Evolutionary conservation across 2,888 invertebrate species (phyloP), one percentile per base, ranked within the genome.

Genomic region (Adelognathus sp.): DNA sequence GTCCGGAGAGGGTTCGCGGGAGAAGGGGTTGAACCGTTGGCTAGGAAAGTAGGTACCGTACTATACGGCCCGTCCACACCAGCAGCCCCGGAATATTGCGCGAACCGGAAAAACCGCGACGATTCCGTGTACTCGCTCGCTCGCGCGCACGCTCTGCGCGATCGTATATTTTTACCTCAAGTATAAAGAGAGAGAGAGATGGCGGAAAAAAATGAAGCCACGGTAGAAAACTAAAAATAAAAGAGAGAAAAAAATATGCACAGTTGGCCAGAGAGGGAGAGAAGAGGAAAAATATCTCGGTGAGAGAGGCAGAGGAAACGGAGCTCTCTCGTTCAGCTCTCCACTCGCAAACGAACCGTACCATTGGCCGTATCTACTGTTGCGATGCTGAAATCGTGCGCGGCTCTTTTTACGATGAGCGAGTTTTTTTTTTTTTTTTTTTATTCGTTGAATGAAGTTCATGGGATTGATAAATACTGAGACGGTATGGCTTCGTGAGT

Each of bases 161-260:
- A 75, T 79, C 75, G 79, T 75, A 75, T 75, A 75, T 75, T 79
- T 79, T 79, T 79, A 72, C 63, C 67, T 72, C 64, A 69, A 71
- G 54, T 60, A 74, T 56, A 61, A 79, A 69, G 66, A 67, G 27
- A 61, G 29, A 54, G 60, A 73, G 61, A 64, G 14, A 52, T 21
- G 41, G 29, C 33, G 9, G 18, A 41, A 67, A 76, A 46, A 61
- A 56, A 60, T 63, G 46, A 54, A 82, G 79, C n/a, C n/a, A n/a
- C n/a, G n/a, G n/a, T n/a, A n/a, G n/a, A n/a, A n/a, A n/a, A n/a
- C n/a, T n/a, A 87, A 83, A 84, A 85, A 64, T 92, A 89, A 86
- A 88, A 91, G 88, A 86, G 84, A 86, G 64, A 91, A 91, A 80
- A 89, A 90, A 81, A 89, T 90, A 82, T 60, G 54, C 29, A 66